These are phyloP conservation scores for Thrips palmi DNA, from an alignment of 1,140 invertebrate species.

Conservation along the genomic window DNA sequence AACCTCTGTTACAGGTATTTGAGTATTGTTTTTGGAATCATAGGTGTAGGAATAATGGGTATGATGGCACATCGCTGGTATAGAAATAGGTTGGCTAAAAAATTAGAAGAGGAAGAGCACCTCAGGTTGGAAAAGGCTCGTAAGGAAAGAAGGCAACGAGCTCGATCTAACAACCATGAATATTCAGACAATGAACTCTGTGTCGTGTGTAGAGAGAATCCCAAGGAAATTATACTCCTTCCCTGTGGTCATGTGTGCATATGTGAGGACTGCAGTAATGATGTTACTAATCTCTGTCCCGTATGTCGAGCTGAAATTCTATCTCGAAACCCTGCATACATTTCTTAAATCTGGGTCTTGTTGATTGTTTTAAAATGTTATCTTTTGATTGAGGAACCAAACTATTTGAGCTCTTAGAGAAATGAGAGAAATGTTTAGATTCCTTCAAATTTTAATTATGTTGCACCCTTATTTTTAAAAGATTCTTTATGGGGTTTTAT, in stretches of 20 bases:
- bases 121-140: constrained; percentile 38
- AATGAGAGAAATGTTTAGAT: no score
- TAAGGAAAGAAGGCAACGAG: constrained; percentile 36
- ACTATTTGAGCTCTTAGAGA: no score
- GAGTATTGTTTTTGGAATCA: constrained; percentile 40
- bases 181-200: constrained; percentile 47
- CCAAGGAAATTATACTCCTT: constrained; percentile 46
- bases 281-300: constrained; percentile 46
- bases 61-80: constrained; percentile 42
- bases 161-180: constrained; percentile 33
- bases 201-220: constrained; percentile 39
- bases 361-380: no score
- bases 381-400: no score
- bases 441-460: no score
- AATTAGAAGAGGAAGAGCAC: constrained; percentile 31
- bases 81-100: constrained; percentile 31
- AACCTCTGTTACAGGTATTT: constrained; percentile 30
- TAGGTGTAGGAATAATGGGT: constrained; percentile 41
- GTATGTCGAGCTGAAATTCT: constrained; percentile 45
- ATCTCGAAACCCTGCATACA: constrained; percentile 47
- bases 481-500: no score
- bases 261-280: constrained; percentile 60
- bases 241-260: constrained; percentile 69
- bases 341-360: no score
- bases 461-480: no score